Evolutionary conservation across 2,888 invertebrate species (phyloP).

Genomic region (Dysmachus trigonus): DNA sequence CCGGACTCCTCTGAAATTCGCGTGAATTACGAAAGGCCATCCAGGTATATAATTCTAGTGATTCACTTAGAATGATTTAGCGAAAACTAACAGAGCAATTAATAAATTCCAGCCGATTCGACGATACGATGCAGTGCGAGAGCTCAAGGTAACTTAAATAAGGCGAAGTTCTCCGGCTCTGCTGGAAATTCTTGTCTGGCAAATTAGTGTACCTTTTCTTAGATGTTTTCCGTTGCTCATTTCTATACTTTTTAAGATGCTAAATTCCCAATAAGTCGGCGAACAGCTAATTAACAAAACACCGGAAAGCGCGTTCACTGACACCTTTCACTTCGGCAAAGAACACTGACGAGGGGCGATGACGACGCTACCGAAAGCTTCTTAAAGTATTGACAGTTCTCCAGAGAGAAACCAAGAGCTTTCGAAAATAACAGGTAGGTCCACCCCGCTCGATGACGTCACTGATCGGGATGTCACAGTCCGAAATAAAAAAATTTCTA

Average conservation of each 20-base stretch:
- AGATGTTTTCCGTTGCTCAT: constrained; percentile 52
- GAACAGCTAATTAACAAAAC: not conserved
- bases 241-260: not conserved
- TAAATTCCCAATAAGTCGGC: not conserved
- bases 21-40: not conserved
- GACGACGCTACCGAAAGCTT: not conserved
- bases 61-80: not conserved
- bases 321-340: not conserved
- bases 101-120: not conserved
- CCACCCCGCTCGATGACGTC: not conserved
- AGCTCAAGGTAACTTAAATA: not conserved
- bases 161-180: not conserved
- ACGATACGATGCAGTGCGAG: not conserved
- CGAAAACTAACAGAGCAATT: not conserved
- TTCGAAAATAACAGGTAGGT: not conserved
- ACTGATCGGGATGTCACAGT: not conserved
- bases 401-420: not conserved
- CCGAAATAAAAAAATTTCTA: not conserved
- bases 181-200: not conserved
- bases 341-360: not conserved
- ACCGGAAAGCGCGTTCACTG: not conserved
- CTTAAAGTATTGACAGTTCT: not conserved
- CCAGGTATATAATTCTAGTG: not conserved
- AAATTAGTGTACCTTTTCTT: constrained; percentile 47
- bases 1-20: not conserved